phyloP scores from a whole-genome alignment of 2,113 vertebrate genomes.

The Tetrao urogallus region DNA sequence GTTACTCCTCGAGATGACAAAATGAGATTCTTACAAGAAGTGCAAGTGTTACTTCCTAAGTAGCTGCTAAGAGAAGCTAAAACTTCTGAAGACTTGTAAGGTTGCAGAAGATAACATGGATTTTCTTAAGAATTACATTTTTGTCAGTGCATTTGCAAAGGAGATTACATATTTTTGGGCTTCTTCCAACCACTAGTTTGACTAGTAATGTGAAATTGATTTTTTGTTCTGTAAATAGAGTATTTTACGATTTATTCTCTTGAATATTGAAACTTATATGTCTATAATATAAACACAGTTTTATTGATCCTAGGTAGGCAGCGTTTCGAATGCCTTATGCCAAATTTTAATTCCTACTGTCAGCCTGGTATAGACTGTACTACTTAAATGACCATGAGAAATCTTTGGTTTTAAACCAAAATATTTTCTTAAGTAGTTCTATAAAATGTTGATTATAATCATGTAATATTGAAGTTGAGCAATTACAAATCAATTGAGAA shows the following conservation, averaged over 20 bases:
- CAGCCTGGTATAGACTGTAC: neutral
- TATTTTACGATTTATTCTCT: neutral
- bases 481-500: neutral
- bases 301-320: neutral
- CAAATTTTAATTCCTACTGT: neutral
- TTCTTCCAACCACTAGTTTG: neutral
- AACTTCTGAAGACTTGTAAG: neutral
- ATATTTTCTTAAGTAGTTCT: neutral
- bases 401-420: neutral
- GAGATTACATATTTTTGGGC: neutral
- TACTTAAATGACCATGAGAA: neutral
- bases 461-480: rapidly evolving
- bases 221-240: neutral
- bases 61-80: neutral
- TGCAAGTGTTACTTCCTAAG: neutral
- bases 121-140: neutral
- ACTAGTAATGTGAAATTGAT: neutral
- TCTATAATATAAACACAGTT: neutral
- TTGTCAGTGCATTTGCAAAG: neutral
- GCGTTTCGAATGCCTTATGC: neutral
- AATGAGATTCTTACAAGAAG: neutral
- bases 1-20: neutral
- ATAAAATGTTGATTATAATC: neutral
- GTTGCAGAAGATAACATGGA: neutral
- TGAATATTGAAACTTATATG: neutral